Conservation (phyloP, 2,113 vertebrate species). For the Tringa solitaria region DNA sequence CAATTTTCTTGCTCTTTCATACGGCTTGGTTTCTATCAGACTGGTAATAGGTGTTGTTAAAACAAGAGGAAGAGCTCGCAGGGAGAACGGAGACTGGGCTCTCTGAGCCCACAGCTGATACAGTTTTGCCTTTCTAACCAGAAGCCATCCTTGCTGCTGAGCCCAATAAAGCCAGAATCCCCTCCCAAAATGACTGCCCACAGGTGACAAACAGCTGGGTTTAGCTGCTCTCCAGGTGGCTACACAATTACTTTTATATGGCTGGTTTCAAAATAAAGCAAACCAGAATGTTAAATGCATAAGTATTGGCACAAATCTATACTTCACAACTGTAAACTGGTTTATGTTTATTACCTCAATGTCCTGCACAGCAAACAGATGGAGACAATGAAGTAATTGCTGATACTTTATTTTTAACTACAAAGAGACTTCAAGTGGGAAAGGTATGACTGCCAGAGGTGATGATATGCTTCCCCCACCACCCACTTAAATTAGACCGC, state of each 20-base stretch:
- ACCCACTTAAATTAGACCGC: neutral
- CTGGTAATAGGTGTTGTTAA: neutral
- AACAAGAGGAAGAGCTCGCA: fast-evolving
- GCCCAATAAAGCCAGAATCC: neutral
- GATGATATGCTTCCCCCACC: neutral
- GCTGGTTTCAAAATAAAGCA: neutral
- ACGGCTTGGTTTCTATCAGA: fast-evolving
- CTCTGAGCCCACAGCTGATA: neutral
- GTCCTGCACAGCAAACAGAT: neutral
- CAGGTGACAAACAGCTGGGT: neutral
- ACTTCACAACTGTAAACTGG: neutral
- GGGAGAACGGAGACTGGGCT: fast-evolving
- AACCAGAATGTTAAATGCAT: neutral
- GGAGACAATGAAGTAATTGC: neutral
- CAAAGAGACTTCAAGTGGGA: neutral
- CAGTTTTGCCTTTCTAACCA: neutral
- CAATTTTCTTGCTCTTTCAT: neutral
- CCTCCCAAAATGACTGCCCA: neutral
- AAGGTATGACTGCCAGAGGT: neutral
- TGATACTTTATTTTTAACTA: neutral
- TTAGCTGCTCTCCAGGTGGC: neutral
- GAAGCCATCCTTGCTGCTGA: neutral
- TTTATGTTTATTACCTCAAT: neutral
- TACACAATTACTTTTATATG: neutral
- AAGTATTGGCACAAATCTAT: neutral